phyloP scores from a whole-genome alignment of 2,113 vertebrate genomes.

The Eupsittula cactorum region DNA sequence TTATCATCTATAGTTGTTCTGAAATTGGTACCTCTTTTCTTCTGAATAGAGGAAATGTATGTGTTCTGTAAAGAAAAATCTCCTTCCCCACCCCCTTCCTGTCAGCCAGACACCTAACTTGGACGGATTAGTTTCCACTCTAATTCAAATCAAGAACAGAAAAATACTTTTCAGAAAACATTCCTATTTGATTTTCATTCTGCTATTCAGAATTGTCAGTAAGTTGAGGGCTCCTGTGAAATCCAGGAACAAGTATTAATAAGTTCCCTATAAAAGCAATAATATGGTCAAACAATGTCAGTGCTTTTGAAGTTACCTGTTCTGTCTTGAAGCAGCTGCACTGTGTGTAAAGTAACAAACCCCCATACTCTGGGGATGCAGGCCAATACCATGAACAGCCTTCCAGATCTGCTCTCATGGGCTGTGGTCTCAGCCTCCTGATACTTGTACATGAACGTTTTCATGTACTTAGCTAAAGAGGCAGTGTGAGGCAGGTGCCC shows the following conservation, averaged over 20 bases:
- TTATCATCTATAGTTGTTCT: not conserved
- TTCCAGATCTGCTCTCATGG: not conserved
- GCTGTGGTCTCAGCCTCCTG: not conserved
- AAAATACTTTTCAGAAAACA: not conserved
- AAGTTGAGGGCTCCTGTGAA: not conserved
- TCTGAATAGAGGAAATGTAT: not conserved
- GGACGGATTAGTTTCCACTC: not conserved
- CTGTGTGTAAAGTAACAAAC: not conserved
- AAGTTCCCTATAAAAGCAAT: not conserved
- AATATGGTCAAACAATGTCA: accelerated
- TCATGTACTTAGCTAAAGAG: not conserved
- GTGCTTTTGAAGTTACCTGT: not conserved
- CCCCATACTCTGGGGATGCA: not conserved
- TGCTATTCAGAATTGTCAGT: not conserved
- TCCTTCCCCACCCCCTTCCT: too few relatives aligned
- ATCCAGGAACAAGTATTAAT: not conserved
- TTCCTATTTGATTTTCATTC: not conserved
- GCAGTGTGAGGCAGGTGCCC: not conserved
- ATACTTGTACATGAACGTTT: not conserved
- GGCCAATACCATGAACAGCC: not conserved
- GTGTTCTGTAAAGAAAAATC: not conserved
- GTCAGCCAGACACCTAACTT: not conserved
- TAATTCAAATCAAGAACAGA: not conserved
- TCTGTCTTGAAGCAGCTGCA: not conserved
- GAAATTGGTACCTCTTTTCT: not conserved